These are phyloP conservation scores for Melopsittacus undulatus DNA, from an alignment of 2,797 vertebrate genomes.

Conservation along the genomic window DNA sequence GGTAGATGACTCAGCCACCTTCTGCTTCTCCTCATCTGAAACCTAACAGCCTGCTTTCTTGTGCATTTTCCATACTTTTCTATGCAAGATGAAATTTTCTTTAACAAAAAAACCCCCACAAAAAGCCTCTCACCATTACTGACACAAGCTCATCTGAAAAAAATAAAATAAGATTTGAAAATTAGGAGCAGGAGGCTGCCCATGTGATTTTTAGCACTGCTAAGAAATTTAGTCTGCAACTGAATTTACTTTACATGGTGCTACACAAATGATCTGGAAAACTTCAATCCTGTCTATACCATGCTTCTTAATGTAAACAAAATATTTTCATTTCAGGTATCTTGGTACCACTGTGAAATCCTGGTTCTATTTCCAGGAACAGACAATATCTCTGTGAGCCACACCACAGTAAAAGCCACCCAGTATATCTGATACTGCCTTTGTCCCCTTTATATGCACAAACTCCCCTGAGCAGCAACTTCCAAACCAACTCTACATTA, in stretches of 20 bases:
- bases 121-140: background rate
- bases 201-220: background rate
- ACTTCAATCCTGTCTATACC: background rate
- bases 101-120: background rate
- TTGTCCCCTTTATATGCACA: background rate
- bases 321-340: background rate
- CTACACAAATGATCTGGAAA: background rate
- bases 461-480: background rate
- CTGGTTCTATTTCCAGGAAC: background rate
- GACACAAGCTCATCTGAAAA: background rate
- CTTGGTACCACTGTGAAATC: background rate
- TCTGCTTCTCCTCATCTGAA: constrained; percentile 34
- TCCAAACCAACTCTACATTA: background rate
- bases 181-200: background rate
- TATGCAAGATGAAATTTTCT: background rate
- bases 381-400: background rate
- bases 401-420: background rate
- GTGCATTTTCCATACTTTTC: background rate
- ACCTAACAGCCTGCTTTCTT: background rate
- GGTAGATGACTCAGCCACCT: constrained; percentile 24
- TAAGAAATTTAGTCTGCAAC: background rate
- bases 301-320: background rate
- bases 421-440: background rate
- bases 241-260: background rate
- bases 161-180: background rate